A percentile compares a stretch with the other conserved stretches of the same genome.
These are phyloP conservation scores for Hapalemur alaotrensis DNA, from an alignment of 2,797 vertebrate genomes.

Conservation along the genomic window DNA sequence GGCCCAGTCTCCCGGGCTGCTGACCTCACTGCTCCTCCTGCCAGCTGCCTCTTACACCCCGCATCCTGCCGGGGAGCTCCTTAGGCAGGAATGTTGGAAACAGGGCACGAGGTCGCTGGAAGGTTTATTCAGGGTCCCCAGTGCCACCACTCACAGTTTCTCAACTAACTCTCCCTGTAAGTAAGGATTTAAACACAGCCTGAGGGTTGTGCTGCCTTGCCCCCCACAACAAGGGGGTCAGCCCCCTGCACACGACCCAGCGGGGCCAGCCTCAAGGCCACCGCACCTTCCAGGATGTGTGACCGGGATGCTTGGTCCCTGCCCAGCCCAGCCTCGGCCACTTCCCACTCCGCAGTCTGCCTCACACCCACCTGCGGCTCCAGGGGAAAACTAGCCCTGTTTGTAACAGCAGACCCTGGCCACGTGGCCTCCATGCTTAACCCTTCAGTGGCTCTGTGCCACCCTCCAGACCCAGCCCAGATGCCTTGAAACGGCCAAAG, in stretches of 20 bases:
- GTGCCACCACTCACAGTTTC: neutral
- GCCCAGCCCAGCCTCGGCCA: neutral
- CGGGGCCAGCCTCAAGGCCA: neutral
- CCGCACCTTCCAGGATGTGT: accelerated
- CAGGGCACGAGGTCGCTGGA: neutral
- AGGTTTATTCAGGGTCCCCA: neutral
- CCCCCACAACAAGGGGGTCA: accelerated
- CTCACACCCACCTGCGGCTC: neutral
- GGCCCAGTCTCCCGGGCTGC: neutral
- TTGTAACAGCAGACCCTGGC: neutral
- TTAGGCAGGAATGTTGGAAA: neutral
- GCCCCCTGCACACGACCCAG: too few species aligned
- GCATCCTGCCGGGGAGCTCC: neutral
- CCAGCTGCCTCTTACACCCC: neutral
- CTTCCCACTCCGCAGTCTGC: neutral
- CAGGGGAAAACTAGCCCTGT: neutral
- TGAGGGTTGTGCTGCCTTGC: neutral
- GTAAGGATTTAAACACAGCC: neutral
- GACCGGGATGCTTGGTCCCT: accelerated
- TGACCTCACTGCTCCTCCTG: neutral
- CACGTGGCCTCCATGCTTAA: neutral
- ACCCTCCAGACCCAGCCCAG: neutral
- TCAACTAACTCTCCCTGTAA: neutral
- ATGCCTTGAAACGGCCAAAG: neutral
- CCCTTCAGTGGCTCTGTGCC: neutral